Base-by-base conservation (phyloP, 2,113 vertebrate species). In the Equus przewalskii region DNA sequence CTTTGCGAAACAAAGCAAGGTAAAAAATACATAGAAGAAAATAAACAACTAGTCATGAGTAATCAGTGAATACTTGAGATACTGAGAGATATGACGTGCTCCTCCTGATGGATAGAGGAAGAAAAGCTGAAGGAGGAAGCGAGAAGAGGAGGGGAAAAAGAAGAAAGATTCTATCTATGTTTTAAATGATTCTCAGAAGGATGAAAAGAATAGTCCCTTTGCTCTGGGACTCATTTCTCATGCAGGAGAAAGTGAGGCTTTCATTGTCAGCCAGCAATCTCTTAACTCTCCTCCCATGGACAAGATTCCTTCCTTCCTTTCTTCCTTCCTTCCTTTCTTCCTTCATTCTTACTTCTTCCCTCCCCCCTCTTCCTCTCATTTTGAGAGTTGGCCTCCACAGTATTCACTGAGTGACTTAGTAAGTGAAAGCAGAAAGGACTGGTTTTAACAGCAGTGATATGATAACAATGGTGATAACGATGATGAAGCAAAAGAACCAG, bases 151-250 rank as follows among this genome's bases (percentile, higher is more conserved):
- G 22, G 12, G 51, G 18, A 60, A 78, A 51, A 33, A 60, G 14
- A 51, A 75, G 24, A 82, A 44, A 87, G 30, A 67, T 6, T 67
- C 19, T 76, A 65, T 46, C 36, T 5, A 58, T 10, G 12, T 67
- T 92, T 92, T 80, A 19, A 91, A 72, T 28, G 22, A 21, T 64
- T 80, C n/a, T 91, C 64, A 80, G 81, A 95, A 86, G n/a, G 33
- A 41, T 22, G 5, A 73, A 46, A 51, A 89, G 54, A 84, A 67
- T 51, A 49, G 51, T 82, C 60, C 13, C 11, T 80, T 96, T 82
- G 67, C 41, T 33, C 67, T 44, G 76, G 58, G 19, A 33, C 46
- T n/a, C 36, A 16, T 65, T 36, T 15, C 44, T 64, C 4, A n/a
- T 4, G 5, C 3, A 26, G 28, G 65, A 80, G 5, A 70, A 58